These are phyloP conservation scores for Dasypolia templi DNA, from an alignment of 2,888 invertebrate species.

Conservation along the genomic window DNA sequence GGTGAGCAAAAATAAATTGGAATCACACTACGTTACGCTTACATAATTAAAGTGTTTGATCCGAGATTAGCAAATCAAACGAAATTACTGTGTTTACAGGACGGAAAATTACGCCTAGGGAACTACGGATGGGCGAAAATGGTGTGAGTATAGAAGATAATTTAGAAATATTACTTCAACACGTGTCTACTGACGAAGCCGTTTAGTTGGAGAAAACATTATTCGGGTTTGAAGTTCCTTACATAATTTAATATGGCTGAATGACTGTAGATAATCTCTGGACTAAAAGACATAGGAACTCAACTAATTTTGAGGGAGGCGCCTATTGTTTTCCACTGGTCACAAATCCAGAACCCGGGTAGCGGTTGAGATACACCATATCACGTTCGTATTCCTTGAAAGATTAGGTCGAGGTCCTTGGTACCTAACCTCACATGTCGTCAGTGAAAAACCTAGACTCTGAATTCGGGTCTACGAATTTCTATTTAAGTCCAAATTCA, in stretches of 20 bases:
- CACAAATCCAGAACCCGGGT: neutral
- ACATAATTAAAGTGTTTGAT: slow-evolving; percentile 58
- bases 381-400: neutral
- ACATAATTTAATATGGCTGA: neutral
- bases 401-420: neutral
- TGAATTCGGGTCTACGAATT: neutral
- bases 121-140: slow-evolving; percentile 34
- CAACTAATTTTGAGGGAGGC: too few species aligned
- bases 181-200: too few species aligned
- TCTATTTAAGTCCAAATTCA: neutral
- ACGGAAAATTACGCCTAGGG: slow-evolving; percentile 72
- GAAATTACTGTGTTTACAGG: slow-evolving; percentile 63
- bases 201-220: neutral
- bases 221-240: neutral
- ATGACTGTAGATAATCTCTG: neutral
- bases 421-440: neutral
- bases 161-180: neutral
- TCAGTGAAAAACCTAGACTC: neutral
- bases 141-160: neutral
- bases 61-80: slow-evolving; percentile 55
- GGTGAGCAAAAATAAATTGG: slow-evolving; percentile 39
- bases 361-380: neutral
- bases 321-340: neutral
- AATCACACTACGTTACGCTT: slow-evolving; percentile 28
- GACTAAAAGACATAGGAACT: neutral